Conservation (phyloP, 2,888 invertebrate species). For the Anoncus sp. region DNA sequence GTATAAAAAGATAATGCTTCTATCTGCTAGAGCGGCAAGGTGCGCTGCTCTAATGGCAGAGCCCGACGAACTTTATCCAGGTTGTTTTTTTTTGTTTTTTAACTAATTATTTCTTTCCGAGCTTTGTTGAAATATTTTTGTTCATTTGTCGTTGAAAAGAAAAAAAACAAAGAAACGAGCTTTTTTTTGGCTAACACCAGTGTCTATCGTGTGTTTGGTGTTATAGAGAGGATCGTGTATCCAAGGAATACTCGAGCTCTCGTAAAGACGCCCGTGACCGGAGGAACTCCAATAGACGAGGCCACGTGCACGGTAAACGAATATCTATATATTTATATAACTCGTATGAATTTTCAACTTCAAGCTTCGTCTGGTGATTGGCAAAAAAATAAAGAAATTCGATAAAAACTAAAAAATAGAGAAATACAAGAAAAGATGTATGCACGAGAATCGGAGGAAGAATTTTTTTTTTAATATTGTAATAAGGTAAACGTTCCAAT, state of each 20-base stretch:
- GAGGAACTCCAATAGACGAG: conserved; percentile 87
- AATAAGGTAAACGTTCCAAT: too few species aligned
- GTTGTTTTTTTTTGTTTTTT: too few species aligned
- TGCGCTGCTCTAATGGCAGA: conserved; percentile 80
- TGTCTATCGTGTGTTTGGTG: conserved; percentile 25
- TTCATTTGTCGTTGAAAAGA: background rate
- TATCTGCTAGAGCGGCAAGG: conserved; percentile 77
- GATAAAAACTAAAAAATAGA: too few species aligned
- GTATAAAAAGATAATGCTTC: conserved; percentile 70
- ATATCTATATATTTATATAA: background rate
- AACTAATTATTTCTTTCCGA: background rate
- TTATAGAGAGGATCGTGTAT: conserved; percentile 87
- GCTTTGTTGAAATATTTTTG: background rate
- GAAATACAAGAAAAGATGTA: too few species aligned
- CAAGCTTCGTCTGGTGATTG: too few species aligned
- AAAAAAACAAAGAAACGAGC: background rate
- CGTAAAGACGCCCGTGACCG: conserved; percentile 85
- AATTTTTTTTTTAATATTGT: conserved; percentile 33
- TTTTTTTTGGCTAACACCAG: background rate
- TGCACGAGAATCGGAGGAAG: conserved; percentile 10
- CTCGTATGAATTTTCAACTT: background rate
- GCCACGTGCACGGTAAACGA: conserved; percentile 87
- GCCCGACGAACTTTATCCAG: conserved; percentile 80
- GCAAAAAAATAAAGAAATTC: too few species aligned
- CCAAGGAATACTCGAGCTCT: conserved; percentile 85